phyloP scores from a whole-genome alignment of 2,797 vertebrate genomes.

The Amblyraja radiata region DNA sequence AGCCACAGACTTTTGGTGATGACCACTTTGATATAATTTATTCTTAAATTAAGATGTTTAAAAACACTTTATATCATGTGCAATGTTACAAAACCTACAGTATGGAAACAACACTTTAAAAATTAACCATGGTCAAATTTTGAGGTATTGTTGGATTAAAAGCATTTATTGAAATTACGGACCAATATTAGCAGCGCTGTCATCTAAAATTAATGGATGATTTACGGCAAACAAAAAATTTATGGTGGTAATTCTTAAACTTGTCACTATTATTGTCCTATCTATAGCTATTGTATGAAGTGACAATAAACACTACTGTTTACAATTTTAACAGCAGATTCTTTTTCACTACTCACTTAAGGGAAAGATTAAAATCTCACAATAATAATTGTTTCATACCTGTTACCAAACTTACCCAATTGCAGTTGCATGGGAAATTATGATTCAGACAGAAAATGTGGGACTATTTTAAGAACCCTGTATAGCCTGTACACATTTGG shows the following conservation, averaged over 20 bases:
- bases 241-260: neutral
- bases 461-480: neutral
- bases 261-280: neutral
- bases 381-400: too few relatives aligned
- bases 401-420: neutral
- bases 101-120: neutral
- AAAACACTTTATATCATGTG: slow-evolving; percentile 11
- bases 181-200: neutral
- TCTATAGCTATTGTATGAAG: neutral
- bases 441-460: neutral
- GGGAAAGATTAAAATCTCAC: neutral
- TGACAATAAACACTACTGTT: slow-evolving; percentile 30
- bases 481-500: too few relatives aligned
- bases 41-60: slow-evolving; percentile 23
- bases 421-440: too few relatives aligned
- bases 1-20: neutral
- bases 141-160: slow-evolving; percentile 29
- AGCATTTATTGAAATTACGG: neutral
- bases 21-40: slow-evolving; percentile 25
- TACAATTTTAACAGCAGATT: slow-evolving; percentile 9
- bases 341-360: neutral
- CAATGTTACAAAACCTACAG: neutral
- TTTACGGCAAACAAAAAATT: neutral
- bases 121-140: neutral
- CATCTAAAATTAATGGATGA: neutral